These are phyloP conservation scores for Sebastolobus alascanus DNA, from an alignment of 2,797 vertebrate genomes.

Conservation along the genomic window DNA sequence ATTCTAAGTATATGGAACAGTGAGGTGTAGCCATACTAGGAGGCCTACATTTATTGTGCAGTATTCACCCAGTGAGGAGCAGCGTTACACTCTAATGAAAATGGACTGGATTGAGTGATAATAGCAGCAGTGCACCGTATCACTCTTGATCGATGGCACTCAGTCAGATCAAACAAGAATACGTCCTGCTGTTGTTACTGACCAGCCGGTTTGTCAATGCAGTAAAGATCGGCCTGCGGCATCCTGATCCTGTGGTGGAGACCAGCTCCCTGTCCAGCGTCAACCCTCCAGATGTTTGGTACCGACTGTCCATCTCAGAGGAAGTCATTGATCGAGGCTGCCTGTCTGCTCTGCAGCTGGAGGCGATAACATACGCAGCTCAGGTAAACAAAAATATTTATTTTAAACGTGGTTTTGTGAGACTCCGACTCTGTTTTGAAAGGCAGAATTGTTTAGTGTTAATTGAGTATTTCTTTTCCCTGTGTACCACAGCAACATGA, in stretches of 20 bases:
- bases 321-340: conserved; percentile 95
- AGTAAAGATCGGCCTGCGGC: conserved; percentile 97
- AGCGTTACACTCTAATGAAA: background rate
- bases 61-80: background rate
- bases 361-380: conserved; percentile 96
- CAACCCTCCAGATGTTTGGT: conserved; percentile 97
- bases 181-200: background rate
- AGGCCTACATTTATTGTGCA: background rate
- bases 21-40: too few relatives aligned
- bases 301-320: conserved; percentile 94
- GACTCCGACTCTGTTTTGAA: background rate
- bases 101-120: background rate
- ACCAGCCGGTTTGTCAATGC: conserved; percentile 1
- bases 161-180: background rate
- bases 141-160: background rate
- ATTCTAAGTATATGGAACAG: background rate
- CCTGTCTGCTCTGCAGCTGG: conserved; percentile 96
- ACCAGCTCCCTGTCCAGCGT: conserved; percentile 98
- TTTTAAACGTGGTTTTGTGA: background rate
- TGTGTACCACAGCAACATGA: conserved; percentile 92
- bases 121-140: background rate
- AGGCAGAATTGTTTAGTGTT: background rate
- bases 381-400: conserved; percentile 86
- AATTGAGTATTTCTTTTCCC: background rate
- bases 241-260: conserved; percentile 97